A percentile compares a stretch with the other conserved stretches of the same genome.
phyloP scores from a whole-genome alignment of 2,888 invertebrate genomes.

The Hedya salicella region DNA sequence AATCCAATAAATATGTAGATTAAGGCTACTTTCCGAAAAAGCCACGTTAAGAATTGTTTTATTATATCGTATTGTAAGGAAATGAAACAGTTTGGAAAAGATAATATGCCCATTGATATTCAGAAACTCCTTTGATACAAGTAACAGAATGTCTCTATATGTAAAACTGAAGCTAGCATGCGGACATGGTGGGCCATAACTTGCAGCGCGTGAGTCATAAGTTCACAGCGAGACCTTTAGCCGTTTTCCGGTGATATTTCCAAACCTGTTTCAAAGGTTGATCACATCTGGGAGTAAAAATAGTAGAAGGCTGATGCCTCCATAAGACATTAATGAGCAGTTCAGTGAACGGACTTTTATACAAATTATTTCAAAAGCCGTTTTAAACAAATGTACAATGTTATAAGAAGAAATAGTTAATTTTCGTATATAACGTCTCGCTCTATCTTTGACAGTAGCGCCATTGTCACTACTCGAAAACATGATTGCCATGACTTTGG shows the following conservation, averaged over 20 bases:
- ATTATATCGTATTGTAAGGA: too few relatives aligned
- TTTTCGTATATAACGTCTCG: neutral
- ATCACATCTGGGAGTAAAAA: slow-evolving; percentile 22
- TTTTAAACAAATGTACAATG: neutral
- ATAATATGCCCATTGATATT: too few relatives aligned
- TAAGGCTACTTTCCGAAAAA: too few relatives aligned
- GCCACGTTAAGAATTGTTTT: too few relatives aligned
- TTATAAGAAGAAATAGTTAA: neutral
- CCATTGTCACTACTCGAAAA: too few relatives aligned
- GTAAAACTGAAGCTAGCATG: slow-evolving; percentile 1
- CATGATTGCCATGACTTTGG: too few relatives aligned
- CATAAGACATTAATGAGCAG: neutral
- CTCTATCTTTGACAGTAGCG: too few relatives aligned
- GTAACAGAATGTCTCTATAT: too few relatives aligned
- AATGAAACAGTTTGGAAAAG: too few relatives aligned
- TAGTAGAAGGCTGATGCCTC: slow-evolving; percentile 27
- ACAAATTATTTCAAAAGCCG: neutral
- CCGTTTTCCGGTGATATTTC: slow-evolving; percentile 40
- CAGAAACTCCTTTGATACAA: too few relatives aligned
- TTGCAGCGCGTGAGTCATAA: slow-evolving; percentile 33
- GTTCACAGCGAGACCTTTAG: slow-evolving; percentile 41
- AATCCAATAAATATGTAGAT: too few relatives aligned
- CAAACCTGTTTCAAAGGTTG: slow-evolving; percentile 41
- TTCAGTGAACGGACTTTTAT: neutral
- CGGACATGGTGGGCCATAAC: slow-evolving; percentile 22